Conservation (phyloP, 2,113 vertebrate genomes). For the Mastomys natalensis region DNA sequence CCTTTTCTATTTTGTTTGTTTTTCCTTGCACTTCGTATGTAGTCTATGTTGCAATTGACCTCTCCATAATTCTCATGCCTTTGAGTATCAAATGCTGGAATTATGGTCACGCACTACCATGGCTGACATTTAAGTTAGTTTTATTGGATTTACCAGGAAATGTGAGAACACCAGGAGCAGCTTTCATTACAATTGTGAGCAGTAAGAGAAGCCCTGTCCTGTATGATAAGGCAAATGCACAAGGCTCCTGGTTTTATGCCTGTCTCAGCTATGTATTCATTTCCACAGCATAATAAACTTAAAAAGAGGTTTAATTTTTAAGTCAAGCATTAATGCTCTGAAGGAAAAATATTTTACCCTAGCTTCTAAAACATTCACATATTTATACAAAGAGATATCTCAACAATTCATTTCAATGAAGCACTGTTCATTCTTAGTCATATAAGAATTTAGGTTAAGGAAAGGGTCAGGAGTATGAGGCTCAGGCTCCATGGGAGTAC, state of each 20-base stretch:
- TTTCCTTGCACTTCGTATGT: not conserved
- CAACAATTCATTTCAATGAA: not conserved
- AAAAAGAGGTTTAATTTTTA: not conserved
- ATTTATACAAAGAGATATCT: constrained; percentile 7
- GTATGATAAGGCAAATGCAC: not conserved
- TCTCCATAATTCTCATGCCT: not conserved
- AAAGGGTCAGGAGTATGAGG: not conserved
- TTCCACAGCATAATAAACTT: not conserved
- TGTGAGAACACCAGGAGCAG: not conserved
- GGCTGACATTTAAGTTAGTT: not conserved
- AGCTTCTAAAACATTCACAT: not conserved
- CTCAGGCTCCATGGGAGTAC: not conserved
- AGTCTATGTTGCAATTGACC: not conserved
- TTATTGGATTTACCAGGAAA: constrained; percentile 8
- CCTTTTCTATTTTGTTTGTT: not conserved
- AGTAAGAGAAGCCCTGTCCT: not conserved
- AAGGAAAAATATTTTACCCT: not conserved
- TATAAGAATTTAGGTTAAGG: constrained; percentile 15
- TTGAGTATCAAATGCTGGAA: not conserved
- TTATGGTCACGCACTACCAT: not conserved
- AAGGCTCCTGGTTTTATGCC: not conserved
- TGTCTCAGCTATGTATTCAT: not conserved
- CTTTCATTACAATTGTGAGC: not conserved
- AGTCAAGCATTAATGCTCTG: not conserved
- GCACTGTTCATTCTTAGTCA: not conserved